Evolutionary conservation across 2,888 invertebrate genomes (phyloP).

Genomic region (Danaus chrysippus): DNA sequence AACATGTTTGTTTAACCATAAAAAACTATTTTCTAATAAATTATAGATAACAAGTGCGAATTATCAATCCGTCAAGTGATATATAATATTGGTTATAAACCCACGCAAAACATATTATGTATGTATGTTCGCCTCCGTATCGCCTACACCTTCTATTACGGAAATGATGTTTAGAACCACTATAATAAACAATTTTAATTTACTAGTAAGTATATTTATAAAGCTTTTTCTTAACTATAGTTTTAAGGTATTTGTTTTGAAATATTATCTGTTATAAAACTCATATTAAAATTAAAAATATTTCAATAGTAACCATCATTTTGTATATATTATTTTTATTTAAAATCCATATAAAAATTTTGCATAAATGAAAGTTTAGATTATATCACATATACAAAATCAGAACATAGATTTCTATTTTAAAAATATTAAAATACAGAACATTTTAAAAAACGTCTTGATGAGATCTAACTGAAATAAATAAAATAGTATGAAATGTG

Average conservation of each 20-base stretch:
- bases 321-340: too few relatives aligned
- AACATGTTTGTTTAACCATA: too few relatives aligned
- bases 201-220: too few relatives aligned
- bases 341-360: not conserved
- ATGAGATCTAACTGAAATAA: too few relatives aligned
- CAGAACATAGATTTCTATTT: too few relatives aligned
- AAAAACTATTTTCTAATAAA: not conserved
- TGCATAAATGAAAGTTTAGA: slow-evolving; percentile 13
- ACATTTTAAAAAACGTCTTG: too few relatives aligned
- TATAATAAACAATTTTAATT: not conserved
- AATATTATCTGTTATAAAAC: too few relatives aligned
- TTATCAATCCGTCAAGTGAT: slow-evolving; percentile 33
- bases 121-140: slow-evolving; percentile 47
- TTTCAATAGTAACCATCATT: not conserved
- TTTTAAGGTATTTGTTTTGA: too few relatives aligned
- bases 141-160: slow-evolving; percentile 55
- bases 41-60: slow-evolving; percentile 15
- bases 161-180: slow-evolving; percentile 42
- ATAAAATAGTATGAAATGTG: too few relatives aligned
- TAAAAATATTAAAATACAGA: too few relatives aligned
- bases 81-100: slow-evolving; percentile 42
- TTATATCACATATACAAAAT: not conserved
- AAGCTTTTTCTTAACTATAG: too few relatives aligned
- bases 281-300: not conserved
- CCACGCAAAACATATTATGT: slow-evolving; percentile 38